Percentiles rank a stretch among this genome's conserved stretches.
Evolutionary conservation across 2,113 vertebrate species (phyloP).

Genomic region (Theristicus caerulescens): DNA sequence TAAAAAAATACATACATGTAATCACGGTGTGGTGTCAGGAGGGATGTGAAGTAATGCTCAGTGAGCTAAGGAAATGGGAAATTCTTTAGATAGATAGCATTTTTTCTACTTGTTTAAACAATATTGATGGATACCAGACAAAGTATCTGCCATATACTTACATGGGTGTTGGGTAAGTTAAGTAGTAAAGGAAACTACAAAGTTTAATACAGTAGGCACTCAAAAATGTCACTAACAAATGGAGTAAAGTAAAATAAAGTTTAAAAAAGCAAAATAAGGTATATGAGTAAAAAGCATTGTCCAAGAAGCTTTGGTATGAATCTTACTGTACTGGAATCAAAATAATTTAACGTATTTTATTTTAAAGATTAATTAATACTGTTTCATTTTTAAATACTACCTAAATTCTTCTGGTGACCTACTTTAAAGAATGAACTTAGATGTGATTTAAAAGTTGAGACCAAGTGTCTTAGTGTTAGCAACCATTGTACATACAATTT

Average conservation of each 20-base stretch:
- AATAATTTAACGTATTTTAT: background rate
- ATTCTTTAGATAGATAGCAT: background rate
- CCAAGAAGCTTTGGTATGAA: background rate
- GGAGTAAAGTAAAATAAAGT: background rate
- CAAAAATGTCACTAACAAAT: background rate
- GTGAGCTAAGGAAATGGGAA: background rate
- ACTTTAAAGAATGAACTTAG: background rate
- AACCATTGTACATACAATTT: background rate
- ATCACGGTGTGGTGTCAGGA: accelerated
- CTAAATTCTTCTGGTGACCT: background rate
- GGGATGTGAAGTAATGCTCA: background rate
- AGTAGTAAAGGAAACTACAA: background rate
- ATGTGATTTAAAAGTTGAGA: background rate
- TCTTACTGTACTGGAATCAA: background rate
- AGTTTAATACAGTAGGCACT: background rate
- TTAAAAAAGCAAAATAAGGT: background rate
- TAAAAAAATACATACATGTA: background rate
- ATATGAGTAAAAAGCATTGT: background rate
- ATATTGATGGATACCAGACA: background rate
- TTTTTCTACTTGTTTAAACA: background rate
- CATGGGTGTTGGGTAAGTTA: background rate
- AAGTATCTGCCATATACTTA: background rate
- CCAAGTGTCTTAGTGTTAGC: background rate
- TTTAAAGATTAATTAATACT: background rate
- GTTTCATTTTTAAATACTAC: background rate